phyloP scores from a whole-genome alignment of 2,888 invertebrate species.

The Folsomia candida region DNA sequence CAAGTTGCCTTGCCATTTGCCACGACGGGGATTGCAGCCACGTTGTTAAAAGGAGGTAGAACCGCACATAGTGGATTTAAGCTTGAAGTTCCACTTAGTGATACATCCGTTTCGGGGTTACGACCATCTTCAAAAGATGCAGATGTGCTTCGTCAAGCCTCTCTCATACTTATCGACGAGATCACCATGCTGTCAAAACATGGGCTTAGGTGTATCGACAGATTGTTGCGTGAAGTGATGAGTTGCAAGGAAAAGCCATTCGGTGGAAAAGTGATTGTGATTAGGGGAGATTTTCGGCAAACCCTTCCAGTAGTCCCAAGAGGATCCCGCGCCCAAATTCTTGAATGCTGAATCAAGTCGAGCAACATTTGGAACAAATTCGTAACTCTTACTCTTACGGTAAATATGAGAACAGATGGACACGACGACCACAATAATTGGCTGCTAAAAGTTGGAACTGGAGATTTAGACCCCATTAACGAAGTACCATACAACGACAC shows the following conservation, averaged over 20 bases:
- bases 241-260: conserved; percentile 25
- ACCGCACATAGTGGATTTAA: conserved; percentile 51
- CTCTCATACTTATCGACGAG: conserved; percentile 52
- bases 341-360: conserved; percentile 31
- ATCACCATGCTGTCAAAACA: conserved; percentile 48
- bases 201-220: conserved; percentile 46
- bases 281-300: conserved; percentile 47
- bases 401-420: conserved; percentile 25
- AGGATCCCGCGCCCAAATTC: conserved; percentile 24
- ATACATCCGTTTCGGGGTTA: conserved; percentile 40
- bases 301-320: conserved; percentile 36
- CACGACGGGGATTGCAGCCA: conserved; percentile 47
- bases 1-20: conserved; percentile 29
- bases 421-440: conserved; percentile 27
- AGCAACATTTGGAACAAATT: conserved; percentile 22
- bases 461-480: not conserved
- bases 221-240: conserved; percentile 44
- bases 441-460: conserved; percentile 32
- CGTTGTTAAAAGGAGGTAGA: conserved; percentile 46
- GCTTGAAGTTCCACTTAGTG: conserved; percentile 34
- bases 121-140: conserved; percentile 17
- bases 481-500: not conserved
- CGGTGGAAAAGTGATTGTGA: conserved; percentile 37
- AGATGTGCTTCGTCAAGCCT: conserved; percentile 27
- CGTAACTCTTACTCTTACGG: conserved; percentile 13